Percentiles rank a stretch among this genome's conserved stretches.
Conservation (phyloP, 2,888 invertebrate genomes). For the Allophyes oxyacanthae region DNA sequence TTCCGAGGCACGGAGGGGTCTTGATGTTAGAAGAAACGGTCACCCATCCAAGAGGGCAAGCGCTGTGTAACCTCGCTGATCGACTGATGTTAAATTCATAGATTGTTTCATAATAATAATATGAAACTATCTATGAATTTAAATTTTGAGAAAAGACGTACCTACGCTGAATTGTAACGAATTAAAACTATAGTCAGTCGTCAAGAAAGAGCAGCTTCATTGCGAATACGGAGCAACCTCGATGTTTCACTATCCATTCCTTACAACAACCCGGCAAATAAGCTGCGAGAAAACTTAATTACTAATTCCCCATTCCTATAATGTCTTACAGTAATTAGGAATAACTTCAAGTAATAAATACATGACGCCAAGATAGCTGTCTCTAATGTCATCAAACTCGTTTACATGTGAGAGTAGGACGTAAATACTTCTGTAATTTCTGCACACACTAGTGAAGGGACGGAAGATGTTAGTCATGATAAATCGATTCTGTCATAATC, state of each 20-base stretch:
- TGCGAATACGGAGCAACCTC: conserved; percentile 20
- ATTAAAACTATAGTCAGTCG: neutral
- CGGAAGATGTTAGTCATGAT: conserved; percentile 32
- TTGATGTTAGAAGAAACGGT: too few species aligned
- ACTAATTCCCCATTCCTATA: conserved; percentile 39
- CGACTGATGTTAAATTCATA: too few species aligned
- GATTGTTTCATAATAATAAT: too few species aligned
- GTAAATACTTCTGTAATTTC: conserved; percentile 63
- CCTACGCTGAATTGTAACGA: too few species aligned
- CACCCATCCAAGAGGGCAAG: too few species aligned
- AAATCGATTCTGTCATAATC: conserved; percentile 50
- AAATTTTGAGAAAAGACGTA: too few species aligned
- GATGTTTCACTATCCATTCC: conserved; percentile 20
- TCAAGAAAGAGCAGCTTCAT: conserved; percentile 13
- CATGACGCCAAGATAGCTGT: conserved; percentile 42
- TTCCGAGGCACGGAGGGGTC: too few species aligned
- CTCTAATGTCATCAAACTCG: conserved; percentile 54
- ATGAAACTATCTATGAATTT: too few species aligned
- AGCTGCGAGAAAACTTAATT: conserved; percentile 46
- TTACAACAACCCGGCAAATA: conserved; percentile 11
- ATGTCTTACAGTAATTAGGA: conserved; percentile 49
- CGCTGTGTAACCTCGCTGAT: too few species aligned
- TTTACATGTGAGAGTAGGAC: conserved; percentile 63
- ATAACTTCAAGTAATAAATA: conserved; percentile 56
- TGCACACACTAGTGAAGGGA: conserved; percentile 50